Percentiles rank a stretch among this genome's conserved stretches.
phyloP scores from a whole-genome alignment of 1,140 invertebrate species.

The Drosophila nikananu region DNA sequence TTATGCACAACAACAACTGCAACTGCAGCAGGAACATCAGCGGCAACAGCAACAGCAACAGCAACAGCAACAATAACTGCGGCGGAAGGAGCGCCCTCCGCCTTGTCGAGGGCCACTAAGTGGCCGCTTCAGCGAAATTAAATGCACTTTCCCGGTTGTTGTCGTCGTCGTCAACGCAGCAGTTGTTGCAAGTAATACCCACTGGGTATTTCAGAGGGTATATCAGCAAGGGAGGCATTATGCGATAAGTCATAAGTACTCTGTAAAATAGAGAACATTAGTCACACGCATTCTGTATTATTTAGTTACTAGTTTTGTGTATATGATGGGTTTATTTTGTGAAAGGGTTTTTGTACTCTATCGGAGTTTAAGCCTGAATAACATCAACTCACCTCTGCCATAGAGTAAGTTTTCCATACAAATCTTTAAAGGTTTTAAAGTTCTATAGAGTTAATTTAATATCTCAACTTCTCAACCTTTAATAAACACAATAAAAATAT shows the following conservation, averaged over 20 bases:
- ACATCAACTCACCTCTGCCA: neutral
- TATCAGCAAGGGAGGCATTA: neutral
- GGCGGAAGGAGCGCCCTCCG: slow-evolving; percentile 30
- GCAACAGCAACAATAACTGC: slow-evolving; percentile 20
- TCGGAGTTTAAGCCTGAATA: too few relatives aligned
- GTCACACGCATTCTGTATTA: too few relatives aligned
- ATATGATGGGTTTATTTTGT: neutral
- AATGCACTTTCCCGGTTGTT: slow-evolving; percentile 67
- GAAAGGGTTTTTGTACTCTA: too few relatives aligned
- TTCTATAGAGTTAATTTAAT: neutral
- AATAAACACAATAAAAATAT: neutral
- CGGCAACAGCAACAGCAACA: too few relatives aligned
- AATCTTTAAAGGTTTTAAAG: neutral
- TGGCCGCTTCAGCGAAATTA: slow-evolving; percentile 80
- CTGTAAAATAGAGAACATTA: neutral
- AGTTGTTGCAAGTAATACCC: slow-evolving; percentile 12
- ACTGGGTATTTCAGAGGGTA: slow-evolving; percentile 10
- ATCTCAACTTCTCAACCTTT: neutral
- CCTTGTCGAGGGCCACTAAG: slow-evolving; percentile 71
- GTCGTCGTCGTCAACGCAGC: slow-evolving; percentile 44
- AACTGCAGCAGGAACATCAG: slow-evolving; percentile 2
- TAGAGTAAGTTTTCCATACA: neutral
- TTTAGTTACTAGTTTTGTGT: too few relatives aligned
- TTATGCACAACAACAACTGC: slow-evolving; percentile 57
- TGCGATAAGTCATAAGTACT: neutral